These are phyloP conservation scores for Ditylenchus weischeri DNA, from an alignment of 2,888 invertebrate genomes.

Conservation along the genomic window DNA sequence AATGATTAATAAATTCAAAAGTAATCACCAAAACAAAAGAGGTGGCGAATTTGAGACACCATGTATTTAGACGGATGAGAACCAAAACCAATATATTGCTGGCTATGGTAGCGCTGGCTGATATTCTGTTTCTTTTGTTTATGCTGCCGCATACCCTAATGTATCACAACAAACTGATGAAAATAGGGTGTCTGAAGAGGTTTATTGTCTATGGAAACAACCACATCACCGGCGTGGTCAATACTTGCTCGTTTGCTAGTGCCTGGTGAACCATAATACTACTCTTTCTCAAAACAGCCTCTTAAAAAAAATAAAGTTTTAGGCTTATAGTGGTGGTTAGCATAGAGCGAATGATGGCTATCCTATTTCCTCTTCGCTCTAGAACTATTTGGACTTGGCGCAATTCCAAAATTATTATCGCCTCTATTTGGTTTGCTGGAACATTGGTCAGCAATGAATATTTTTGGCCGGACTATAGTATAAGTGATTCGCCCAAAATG, in stretches of 20 bases:
- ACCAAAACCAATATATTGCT: constrained; percentile 38
- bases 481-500: no score
- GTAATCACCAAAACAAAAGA: no score
- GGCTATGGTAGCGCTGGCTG: constrained; percentile 37
- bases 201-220: constrained; percentile 25
- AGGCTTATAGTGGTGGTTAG: constrained; percentile 38
- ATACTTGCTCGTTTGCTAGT: constrained; percentile 38
- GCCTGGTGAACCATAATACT: constrained; percentile 30
- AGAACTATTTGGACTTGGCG: constrained; percentile 33
- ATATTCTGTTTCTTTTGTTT: constrained; percentile 35
- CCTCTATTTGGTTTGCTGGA: constrained; percentile 25
- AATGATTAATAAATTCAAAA: no score
- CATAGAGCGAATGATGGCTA: constrained; percentile 36
- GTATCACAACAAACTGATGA: constrained; percentile 23
- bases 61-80: constrained; percentile 34
- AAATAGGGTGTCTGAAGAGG: constrained; percentile 15
- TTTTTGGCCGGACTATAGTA: no score
- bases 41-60: no score
- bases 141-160: constrained; percentile 39
- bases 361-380: constrained; percentile 30
- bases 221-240: constrained; percentile 35
- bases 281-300: background rate
- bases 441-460: background rate
- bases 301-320: constrained; percentile 15
- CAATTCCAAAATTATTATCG: constrained; percentile 27